Evolutionary conservation across 2,797 vertebrate species (phyloP).

Genomic region (Enteromius thamalakanensis): DNA sequence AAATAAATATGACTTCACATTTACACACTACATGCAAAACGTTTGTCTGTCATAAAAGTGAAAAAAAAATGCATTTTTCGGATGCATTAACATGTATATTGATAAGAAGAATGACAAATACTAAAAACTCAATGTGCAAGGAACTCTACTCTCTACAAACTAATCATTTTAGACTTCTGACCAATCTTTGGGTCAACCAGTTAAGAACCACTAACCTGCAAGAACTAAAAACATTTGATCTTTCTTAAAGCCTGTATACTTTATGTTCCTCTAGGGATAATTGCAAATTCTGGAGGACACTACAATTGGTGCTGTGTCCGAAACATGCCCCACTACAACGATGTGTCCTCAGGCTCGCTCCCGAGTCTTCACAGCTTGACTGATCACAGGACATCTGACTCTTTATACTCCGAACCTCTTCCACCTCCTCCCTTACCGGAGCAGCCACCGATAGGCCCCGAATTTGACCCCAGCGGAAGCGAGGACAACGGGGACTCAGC

Average conservation of each 20-base stretch:
- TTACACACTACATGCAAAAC: too few relatives aligned
- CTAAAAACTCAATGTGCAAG: too few relatives aligned
- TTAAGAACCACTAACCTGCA: neutral
- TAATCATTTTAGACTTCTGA: neutral
- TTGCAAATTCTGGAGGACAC: slow-evolving; percentile 70
- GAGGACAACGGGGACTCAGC: slow-evolving; percentile 70
- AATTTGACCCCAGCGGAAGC: slow-evolving; percentile 75
- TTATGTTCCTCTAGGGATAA: slow-evolving; percentile 68
- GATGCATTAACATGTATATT: too few relatives aligned
- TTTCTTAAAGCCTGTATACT: neutral
- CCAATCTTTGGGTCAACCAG: neutral
- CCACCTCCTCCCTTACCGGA: slow-evolving; percentile 89
- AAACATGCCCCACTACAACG: slow-evolving; percentile 75
- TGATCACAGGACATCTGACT: slow-evolving; percentile 65
- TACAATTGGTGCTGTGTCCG: slow-evolving; percentile 66
- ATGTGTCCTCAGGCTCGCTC: slow-evolving; percentile 70
- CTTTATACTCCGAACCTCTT: slow-evolving; percentile 80
- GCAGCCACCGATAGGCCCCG: slow-evolving; percentile 83
- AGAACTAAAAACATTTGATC: neutral
- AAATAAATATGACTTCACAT: too few relatives aligned
- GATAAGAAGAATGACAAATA: too few relatives aligned
- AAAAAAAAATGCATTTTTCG: too few relatives aligned
- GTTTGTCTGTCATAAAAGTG: too few relatives aligned
- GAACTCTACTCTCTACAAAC: neutral
- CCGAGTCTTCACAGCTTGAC: slow-evolving; percentile 62